A percentile compares a stretch with the other conserved stretches of the same genome.
These are phyloP conservation scores for Alethe diademata DNA, from an alignment of 2,113 vertebrate species.

Conservation along the genomic window DNA sequence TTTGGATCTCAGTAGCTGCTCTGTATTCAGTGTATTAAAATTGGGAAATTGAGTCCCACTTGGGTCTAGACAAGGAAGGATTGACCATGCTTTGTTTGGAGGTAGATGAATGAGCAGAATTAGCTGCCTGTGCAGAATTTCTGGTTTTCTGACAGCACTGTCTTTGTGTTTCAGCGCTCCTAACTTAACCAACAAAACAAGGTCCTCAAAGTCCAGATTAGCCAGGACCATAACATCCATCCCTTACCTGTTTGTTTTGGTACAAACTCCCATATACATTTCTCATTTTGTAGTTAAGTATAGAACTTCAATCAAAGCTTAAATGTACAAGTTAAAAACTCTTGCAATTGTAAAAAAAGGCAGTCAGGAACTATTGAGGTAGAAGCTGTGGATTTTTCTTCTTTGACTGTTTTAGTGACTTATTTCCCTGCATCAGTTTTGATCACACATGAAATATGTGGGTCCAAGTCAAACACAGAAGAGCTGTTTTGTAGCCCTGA, in stretches of 20 bases:
- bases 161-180: fast-evolving
- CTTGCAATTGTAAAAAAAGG: neutral
- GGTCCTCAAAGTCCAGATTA: neutral
- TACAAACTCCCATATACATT: neutral
- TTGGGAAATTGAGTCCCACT: fast-evolving
- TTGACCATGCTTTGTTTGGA: neutral
- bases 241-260: neutral
- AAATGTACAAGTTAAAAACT: neutral
- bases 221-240: neutral
- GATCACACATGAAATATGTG: neutral
- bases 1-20: neutral
- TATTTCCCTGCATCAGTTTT: neutral
- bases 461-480: neutral
- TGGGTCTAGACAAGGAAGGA: neutral
- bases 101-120: neutral
- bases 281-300: neutral
- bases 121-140: neutral
- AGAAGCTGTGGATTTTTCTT: neutral
- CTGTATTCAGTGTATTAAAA: neutral
- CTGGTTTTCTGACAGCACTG: neutral
- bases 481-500: neutral
- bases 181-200: neutral
- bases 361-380: neutral
- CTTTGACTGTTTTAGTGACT: neutral
- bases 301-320: neutral